These are phyloP conservation scores for Champsocephalus esox DNA, from an alignment of 2,797 vertebrate genomes.

Conservation along the genomic window DNA sequence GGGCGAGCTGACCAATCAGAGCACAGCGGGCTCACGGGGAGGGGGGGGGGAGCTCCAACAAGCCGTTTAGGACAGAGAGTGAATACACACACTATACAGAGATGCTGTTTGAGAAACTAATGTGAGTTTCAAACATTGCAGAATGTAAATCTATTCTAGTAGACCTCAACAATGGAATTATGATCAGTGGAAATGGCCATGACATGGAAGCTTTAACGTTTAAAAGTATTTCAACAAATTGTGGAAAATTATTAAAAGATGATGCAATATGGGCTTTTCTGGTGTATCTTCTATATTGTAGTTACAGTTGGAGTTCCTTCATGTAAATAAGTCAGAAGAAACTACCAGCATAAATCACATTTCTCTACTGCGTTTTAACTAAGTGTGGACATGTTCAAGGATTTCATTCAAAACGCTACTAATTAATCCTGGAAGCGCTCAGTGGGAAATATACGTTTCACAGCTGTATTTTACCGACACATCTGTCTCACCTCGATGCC, in stretches of 20 bases:
- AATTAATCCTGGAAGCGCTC: neutral
- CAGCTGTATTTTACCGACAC: neutral
- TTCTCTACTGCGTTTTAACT: neutral
- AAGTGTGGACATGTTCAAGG: neutral
- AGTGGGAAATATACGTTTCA: neutral
- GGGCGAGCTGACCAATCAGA: too few relatives aligned
- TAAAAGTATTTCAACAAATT: neutral
- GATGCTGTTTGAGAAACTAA: too few relatives aligned
- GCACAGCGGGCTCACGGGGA: too few relatives aligned
- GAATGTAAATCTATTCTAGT: too few relatives aligned
- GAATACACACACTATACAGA: too few relatives aligned
- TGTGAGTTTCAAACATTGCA: too few relatives aligned
- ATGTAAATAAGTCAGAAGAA: neutral
- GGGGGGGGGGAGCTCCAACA: too few relatives aligned
- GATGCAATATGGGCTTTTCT: neutral
- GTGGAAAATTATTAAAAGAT: neutral
- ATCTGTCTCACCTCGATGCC: conserved; percentile 87
- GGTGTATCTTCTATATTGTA: neutral
- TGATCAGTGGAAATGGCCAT: too few relatives aligned
- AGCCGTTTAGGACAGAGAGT: too few relatives aligned
- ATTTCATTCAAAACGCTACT: neutral
- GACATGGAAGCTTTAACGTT: too few relatives aligned
- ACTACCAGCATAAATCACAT: too few relatives aligned
- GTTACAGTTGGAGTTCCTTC: neutral
- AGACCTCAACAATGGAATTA: too few relatives aligned